Conservation (phyloP, 1,140 invertebrate genomes). For the Tribolium madens region DNA sequence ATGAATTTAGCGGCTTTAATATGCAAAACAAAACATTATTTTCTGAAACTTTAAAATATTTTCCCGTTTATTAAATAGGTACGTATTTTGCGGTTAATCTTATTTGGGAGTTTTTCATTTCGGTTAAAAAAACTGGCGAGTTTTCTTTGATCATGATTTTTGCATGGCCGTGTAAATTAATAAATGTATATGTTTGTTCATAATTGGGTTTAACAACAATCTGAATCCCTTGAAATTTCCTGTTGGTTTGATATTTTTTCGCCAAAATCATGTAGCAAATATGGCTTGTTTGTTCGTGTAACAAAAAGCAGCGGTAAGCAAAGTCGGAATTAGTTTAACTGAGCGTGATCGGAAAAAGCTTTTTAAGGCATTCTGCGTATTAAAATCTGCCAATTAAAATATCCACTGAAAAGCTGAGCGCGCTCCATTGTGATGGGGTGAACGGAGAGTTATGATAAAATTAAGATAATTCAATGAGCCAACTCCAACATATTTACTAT, state of each 20-base stretch:
- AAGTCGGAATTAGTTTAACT: slow-evolving; percentile 30
- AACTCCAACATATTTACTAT: slow-evolving; percentile 38
- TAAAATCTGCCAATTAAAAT: slow-evolving; percentile 36
- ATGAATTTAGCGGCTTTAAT: not conserved
- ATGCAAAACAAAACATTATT: not conserved
- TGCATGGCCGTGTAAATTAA: not conserved
- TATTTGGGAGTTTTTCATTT: not conserved
- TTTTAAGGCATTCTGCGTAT: slow-evolving; percentile 31
- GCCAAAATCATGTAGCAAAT: slow-evolving; percentile 24
- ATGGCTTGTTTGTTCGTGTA: slow-evolving; percentile 26
- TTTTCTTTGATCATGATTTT: slow-evolving; percentile 1
- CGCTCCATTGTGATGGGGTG: not conserved
- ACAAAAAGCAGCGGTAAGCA: slow-evolving; percentile 33
- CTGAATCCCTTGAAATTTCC: not conserved
- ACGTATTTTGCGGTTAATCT: slow-evolving; percentile 9
- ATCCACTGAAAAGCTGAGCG: slow-evolving; percentile 15
- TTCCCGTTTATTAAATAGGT: not conserved
- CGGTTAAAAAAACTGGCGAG: not conserved
- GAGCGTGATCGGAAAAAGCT: slow-evolving; percentile 34
- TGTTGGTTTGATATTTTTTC: not conserved
- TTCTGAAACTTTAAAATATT: not conserved
- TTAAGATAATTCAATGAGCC: slow-evolving; percentile 37
- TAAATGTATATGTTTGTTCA: slow-evolving; percentile 22
- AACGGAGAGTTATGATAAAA: slow-evolving; percentile 22
- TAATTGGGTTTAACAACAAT: not conserved